Evolutionary conservation across 2,888 invertebrate species (phyloP).

Genomic region (Stenotaenia linearis): DNA sequence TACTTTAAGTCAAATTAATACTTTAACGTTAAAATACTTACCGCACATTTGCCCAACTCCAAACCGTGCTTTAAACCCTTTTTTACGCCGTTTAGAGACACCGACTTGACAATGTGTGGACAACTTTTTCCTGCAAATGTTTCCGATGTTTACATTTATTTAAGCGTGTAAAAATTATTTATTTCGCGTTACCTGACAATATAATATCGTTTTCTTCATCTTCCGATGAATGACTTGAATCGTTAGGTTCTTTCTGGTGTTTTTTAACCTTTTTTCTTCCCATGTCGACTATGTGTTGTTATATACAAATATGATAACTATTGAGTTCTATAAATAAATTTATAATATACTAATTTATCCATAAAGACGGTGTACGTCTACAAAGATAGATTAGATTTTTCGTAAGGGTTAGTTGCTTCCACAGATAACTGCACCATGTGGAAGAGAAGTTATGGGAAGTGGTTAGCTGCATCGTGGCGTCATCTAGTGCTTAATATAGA

Average conservation of each 20-base stretch:
- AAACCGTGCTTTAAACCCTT: slow-evolving; percentile 55
- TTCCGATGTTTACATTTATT: background rate
- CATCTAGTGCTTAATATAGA: no score
- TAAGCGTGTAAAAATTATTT: background rate
- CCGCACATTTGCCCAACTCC: slow-evolving; percentile 54
- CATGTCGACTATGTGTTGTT: background rate
- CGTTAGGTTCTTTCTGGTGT: slow-evolving; percentile 33
- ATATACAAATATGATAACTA: background rate
- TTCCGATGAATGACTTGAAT: slow-evolving; percentile 29
- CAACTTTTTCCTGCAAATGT: slow-evolving; percentile 35
- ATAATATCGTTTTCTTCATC: slow-evolving; percentile 17
- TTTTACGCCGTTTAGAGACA: slow-evolving; percentile 59
- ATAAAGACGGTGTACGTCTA: background rate
- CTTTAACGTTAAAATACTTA: background rate
- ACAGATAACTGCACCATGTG: background rate
- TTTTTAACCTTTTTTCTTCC: slow-evolving; percentile 31
- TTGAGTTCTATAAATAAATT: background rate
- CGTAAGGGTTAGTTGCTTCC: no score
- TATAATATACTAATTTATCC: background rate
- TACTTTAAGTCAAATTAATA: background rate
- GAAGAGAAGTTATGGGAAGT: no score
- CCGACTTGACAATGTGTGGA: slow-evolving; percentile 57
- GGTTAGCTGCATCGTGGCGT: no score
- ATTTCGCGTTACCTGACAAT: background rate
- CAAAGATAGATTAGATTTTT: no score